Base-by-base conservation (phyloP, 2,797 vertebrate species). In the Cryptoblepharus egeriae region DNA sequence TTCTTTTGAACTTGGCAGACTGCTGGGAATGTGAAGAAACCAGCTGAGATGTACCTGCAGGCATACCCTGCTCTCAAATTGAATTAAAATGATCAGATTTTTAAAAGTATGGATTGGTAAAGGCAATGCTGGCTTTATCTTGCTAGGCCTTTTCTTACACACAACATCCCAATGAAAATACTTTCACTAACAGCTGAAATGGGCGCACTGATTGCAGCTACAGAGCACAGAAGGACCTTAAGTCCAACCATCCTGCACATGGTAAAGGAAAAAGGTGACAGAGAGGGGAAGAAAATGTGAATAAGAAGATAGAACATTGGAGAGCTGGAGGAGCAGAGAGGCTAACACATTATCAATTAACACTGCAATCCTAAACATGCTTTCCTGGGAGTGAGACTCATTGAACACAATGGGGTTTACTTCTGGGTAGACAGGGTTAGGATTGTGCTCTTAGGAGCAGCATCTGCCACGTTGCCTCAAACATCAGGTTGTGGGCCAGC, bases 61-160 rank as follows among this genome's bases (percentile, higher is more conserved):
- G 22, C 4, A 72, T 30, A 16, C 22, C 37, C 63, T 75, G 35
- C 37, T 13, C 28, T 67, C 65, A 42, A 69, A 79, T 5, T 35
- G 37, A 67, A 78, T 72, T 83, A 32, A 1, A 57, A 67, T 79
- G 73, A 83, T 67, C 70, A 73, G 70, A 37, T 65, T 74, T 77
- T 79, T 65, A 10, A 52, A 73, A 35, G 24, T 69, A 78, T 78
- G 45, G 4, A 45, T 78, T 57, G 39, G 75, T 72, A 58, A 10
- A 72, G 28, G 65, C 35, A 75, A 75, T 58, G 39, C 28, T 28
- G 5, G 24, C 26, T 71, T 63, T 74, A 79, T 73, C 70, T 79
- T 68, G 71, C 24, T 78, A 70, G 3, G 65, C 42, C 57, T 78
- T 74, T 83, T 78, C 69, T 26, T 74, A 79, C 11, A 9, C 32